Base-by-base conservation (phyloP, 2,113 vertebrate species). In the Cygnus atratus region DNA sequence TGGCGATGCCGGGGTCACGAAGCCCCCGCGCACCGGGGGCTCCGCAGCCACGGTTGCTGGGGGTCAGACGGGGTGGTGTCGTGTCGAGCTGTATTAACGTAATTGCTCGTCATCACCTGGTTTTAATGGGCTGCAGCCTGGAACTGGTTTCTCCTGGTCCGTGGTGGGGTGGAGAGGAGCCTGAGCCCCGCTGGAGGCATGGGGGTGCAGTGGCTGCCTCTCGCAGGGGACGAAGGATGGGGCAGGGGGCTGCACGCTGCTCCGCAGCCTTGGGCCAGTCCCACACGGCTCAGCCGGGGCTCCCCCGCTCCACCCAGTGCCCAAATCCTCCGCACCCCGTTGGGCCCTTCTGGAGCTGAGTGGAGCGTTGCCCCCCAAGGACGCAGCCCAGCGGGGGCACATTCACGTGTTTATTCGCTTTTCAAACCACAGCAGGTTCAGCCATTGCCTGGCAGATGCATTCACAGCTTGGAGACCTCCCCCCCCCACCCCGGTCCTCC, bases 321-420 rank as follows among this genome's bases (percentile, higher is more conserved):
- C 54, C 26, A 3, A 58, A 13, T 3, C 16, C 57, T 18, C 31
- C 9, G 4, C 3, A 12, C 29, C 1, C 4, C 52, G 43, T 28
- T 26, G 33, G 37, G 50, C 50, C 24, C 50, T 52, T 52, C 50
- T 52, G 50, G 50, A 52, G 50, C 24, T 25, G 24, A 8, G 22
- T 3, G 9, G 46, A 48, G 46, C 46, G 18, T 48, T 48, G 46
- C 19, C 50, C 50, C 22, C 20, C 46, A 21, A 48, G 46, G 46
- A 90, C 78, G 50, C 25, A 88, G 81, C 67, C 39, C 54, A 63
- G 24, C 9, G 5, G 0, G 59, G 61, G 14, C 78, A 61, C 71
- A 35, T 61, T 81, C 91, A 93, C 20, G 2, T 9, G 0, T 95
- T 95, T 96, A 96, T 96, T 96, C 52, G 75, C 86, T 85, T 73